Percentiles rank a stretch among this genome's conserved stretches.
These are phyloP conservation scores for Mesitornis unicolor DNA, from an alignment of 2,113 vertebrate species.

Conservation along the genomic window DNA sequence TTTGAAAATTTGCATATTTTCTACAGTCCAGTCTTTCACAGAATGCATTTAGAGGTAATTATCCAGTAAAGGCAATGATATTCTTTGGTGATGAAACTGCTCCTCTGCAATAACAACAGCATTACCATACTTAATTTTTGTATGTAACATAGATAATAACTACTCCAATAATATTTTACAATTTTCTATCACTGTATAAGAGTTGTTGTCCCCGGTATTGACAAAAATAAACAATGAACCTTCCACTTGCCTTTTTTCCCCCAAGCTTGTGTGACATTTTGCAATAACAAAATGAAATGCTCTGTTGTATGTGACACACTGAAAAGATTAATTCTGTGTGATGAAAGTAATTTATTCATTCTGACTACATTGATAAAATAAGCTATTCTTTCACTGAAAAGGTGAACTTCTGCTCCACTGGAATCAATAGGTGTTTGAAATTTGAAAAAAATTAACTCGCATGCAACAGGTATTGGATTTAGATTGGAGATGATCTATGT, in stretches of 20 bases:
- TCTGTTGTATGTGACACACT: not conserved
- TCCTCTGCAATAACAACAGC: not conserved
- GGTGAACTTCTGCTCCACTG: not conserved
- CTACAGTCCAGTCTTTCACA: not conserved
- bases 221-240: not conserved
- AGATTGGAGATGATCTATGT: not conserved
- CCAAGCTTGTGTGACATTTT: not conserved
- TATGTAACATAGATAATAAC: not conserved
- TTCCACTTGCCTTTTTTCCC: not conserved
- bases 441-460: not conserved
- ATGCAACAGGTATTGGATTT: not conserved
- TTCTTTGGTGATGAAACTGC: not conserved
- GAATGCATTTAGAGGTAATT: not conserved
- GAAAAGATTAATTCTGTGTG: not conserved
- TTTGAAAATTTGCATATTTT: not conserved
- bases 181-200: not conserved
- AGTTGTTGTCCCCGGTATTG: not conserved
- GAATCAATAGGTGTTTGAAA: not conserved
- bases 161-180: not conserved
- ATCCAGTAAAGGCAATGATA: not conserved
- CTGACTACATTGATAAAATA: not conserved
- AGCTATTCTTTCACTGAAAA: not conserved
- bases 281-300: not conserved
- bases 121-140: not conserved
- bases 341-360: not conserved